Conservation (phyloP, 2,888 invertebrate genomes). For the Arctia plantaginis region DNA sequence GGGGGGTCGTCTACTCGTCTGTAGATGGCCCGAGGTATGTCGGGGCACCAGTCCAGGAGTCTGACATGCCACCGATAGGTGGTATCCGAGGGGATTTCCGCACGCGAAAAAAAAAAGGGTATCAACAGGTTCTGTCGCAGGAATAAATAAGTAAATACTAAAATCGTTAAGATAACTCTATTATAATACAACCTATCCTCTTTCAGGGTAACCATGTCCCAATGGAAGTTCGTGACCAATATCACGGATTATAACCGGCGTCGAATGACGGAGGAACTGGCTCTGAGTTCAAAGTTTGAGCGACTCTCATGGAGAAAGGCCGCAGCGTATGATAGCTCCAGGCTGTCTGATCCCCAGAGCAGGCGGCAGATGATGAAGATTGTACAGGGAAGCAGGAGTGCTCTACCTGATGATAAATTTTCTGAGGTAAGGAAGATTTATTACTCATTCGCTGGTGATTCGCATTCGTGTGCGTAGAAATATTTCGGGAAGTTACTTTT, state of each 20-base stretch:
- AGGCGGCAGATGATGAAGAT: conserved; percentile 90
- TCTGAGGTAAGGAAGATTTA: conserved; percentile 85
- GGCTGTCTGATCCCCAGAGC: conserved; percentile 88
- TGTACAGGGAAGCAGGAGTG: conserved; percentile 90
- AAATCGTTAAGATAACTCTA: too few species aligned
- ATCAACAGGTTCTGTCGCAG: too few species aligned
- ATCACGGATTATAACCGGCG: conserved; percentile 90
- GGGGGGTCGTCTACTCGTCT: too few species aligned
- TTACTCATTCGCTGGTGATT: too few species aligned
- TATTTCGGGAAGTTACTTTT: too few species aligned
- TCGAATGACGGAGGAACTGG: conserved; percentile 90
- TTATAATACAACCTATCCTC: background rate
- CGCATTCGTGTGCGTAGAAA: too few species aligned
- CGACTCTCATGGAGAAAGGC: conserved; percentile 91
- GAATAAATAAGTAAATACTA: too few species aligned
- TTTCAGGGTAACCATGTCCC: conserved; percentile 88
- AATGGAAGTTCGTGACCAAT: conserved; percentile 92
- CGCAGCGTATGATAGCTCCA: conserved; percentile 89
- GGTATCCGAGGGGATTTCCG: too few species aligned
- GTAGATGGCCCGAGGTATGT: too few species aligned
- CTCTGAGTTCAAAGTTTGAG: conserved; percentile 90
- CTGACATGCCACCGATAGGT: too few species aligned
- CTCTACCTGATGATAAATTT: conserved; percentile 90
- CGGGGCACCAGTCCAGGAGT: too few species aligned
- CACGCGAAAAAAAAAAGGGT: too few species aligned